These are phyloP conservation scores for Falco novaeseelandiae DNA, from an alignment of 2,797 vertebrate species.

Conservation along the genomic window DNA sequence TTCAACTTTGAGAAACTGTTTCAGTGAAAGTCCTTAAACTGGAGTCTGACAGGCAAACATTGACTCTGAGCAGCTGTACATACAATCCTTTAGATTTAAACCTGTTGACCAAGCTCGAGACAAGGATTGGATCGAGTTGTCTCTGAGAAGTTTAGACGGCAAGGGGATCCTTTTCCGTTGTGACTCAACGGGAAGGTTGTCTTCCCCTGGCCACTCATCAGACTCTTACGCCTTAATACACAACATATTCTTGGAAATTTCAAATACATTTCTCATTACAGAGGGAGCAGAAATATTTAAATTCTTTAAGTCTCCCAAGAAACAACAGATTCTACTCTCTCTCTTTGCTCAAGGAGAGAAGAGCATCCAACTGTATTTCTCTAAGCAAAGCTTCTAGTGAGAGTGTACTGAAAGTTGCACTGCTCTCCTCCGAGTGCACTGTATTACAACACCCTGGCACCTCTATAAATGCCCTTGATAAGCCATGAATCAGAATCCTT, in stretches of 20 bases:
- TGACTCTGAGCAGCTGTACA: too few relatives aligned
- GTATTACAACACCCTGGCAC: neutral
- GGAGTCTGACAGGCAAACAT: too few relatives aligned
- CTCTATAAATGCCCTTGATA: neutral
- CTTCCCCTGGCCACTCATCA: too few relatives aligned
- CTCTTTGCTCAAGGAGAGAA: neutral
- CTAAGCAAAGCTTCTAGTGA: neutral
- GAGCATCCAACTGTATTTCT: neutral
- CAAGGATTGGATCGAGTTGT: too few relatives aligned
- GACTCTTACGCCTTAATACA: too few relatives aligned
- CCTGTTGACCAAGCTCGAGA: too few relatives aligned
- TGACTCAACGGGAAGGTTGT: too few relatives aligned
- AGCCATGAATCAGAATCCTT: neutral
- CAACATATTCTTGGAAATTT: neutral
- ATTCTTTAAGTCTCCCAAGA: neutral
- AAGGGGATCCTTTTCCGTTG: too few relatives aligned
- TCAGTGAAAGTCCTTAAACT: too few relatives aligned
- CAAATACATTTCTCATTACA: neutral
- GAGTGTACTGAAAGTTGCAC: accelerated
- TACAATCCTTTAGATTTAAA: too few relatives aligned
- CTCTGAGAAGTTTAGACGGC: too few relatives aligned
- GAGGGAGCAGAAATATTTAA: neutral
- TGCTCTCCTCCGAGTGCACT: neutral
- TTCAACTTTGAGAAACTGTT: too few relatives aligned
- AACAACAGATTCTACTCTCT: neutral